phyloP scores from a whole-genome alignment of 2,888 invertebrate species.

The Harmothoe impar region DNA sequence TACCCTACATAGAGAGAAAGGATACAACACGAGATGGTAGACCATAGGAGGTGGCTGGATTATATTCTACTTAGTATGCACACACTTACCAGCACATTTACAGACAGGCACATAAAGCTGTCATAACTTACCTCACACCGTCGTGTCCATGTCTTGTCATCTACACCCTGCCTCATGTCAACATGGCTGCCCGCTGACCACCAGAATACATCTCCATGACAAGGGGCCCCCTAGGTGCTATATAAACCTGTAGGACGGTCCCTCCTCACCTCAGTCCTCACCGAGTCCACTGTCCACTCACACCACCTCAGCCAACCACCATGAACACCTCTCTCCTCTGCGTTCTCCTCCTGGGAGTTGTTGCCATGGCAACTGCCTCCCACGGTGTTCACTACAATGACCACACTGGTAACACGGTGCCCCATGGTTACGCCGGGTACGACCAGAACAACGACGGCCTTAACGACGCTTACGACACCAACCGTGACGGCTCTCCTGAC shows the following conservation, averaged over 20 bases:
- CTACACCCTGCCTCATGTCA: background rate
- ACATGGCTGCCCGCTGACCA: background rate
- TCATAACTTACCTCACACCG: background rate
- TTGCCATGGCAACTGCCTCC: slow-evolving; percentile 20
- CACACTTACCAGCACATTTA: no score
- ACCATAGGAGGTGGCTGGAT: no score
- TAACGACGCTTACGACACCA: slow-evolving; percentile 47
- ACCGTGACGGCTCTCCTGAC: slow-evolving; percentile 24
- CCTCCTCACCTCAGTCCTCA: background rate
- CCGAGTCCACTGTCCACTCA: no score
- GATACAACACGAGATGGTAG: no score
- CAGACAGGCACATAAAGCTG: background rate
- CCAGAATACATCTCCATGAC: slow-evolving; percentile 32
- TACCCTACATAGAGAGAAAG: no score
- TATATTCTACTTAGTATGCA: no score
- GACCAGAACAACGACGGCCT: slow-evolving; percentile 48
- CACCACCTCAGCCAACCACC: background rate
- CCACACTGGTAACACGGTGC: slow-evolving; percentile 33
- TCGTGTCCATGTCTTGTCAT: background rate
- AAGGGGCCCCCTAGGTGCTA: background rate
- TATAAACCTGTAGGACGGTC: background rate
- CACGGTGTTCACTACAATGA: background rate
- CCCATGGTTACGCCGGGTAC: background rate
- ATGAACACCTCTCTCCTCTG: background rate
- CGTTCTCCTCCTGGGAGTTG: background rate